phyloP scores from a whole-genome alignment of 2,888 invertebrate species.

The Muscina levida region DNA sequence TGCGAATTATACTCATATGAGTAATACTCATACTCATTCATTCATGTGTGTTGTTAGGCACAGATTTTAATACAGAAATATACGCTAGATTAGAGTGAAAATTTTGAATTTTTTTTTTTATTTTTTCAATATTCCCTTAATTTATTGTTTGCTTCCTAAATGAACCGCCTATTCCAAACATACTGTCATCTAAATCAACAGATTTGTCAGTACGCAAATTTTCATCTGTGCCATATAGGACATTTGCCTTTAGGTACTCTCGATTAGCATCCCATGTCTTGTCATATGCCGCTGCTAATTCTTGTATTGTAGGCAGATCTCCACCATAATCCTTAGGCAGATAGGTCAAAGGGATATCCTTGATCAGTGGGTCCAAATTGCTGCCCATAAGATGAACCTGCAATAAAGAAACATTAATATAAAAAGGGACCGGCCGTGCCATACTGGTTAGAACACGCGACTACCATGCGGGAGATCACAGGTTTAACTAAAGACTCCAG shows the following conservation, averaged over 20 bases:
- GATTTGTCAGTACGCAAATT: constrained; percentile 70
- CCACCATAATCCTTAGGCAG: constrained; percentile 86
- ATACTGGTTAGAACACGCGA: too few species aligned
- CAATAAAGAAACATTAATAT: too few species aligned
- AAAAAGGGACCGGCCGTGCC: too few species aligned
- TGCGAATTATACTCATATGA: too few species aligned
- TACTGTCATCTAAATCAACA: constrained; percentile 70
- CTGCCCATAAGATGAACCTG: constrained; percentile 82
- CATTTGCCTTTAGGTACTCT: constrained; percentile 74
- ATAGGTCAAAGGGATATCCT: constrained; percentile 82
- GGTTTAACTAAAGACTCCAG: too few species aligned
- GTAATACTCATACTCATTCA: too few species aligned
- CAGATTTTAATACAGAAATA: too few species aligned
- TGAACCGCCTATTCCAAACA: constrained; percentile 73
- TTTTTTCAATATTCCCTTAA: too few species aligned
- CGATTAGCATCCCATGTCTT: constrained; percentile 68
- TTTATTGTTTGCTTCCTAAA: constrained; percentile 73
- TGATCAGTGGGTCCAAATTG: constrained; percentile 77
- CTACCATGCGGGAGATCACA: too few species aligned
- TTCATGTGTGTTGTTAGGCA: too few species aligned
- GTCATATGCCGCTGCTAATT: constrained; percentile 68
- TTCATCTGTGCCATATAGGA: constrained; percentile 72
- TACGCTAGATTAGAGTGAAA: too few species aligned
- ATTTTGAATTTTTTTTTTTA: too few species aligned
- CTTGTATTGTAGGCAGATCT: constrained; percentile 72